Evolutionary conservation across 2,797 vertebrate genomes (phyloP), one percentile per base, ranked within the genome.

Genomic region (Euphonia xanthogaster): DNA sequence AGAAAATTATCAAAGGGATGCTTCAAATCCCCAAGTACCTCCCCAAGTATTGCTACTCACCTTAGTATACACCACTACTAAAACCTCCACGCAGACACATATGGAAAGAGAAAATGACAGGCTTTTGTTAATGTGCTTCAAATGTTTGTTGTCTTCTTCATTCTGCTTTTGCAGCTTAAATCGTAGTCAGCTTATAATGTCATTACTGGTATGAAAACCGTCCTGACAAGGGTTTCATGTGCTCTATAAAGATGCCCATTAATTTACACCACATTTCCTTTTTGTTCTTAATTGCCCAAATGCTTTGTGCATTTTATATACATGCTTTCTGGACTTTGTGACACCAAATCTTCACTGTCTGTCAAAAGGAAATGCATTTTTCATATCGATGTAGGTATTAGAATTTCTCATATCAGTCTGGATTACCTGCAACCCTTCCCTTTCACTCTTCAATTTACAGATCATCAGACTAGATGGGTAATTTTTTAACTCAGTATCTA

Each of bases 361-460:
- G 1, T 70, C 47, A 47, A 73, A 78, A 79, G 24, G 9, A 86
- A 85, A 88, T 24, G 12, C 20, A 25, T 42, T 40, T 51, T 71
- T 71, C 14, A 11, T 31, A 22, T 3, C 0, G 0, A 45, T 7
- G 4, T 37, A 33, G 35, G 4, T 31, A 44, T 48, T 9, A 60
- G 11, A 74, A 82, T 37, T 63, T 60, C 39, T 77, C n/a, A 3
- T 14, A 78, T 57, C 45, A 25, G 1, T 12, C 37, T 65, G 55
- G 70, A 74, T 65, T 91, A 63, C 27, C 18, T 66, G 37, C 33
- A 88, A 19, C 14, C 23, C 20, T 40, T 61, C 42, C 39, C 13
- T 35, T 57, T 48, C 63, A n/a, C 20, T 60, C 40, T 35, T 73
- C 61, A 45, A 8, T 81, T 72, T 71, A 35, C 25, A 55, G 30